phyloP scores from a whole-genome alignment of 2,888 invertebrate genomes.

The Stenichneumon culpator region DNA sequence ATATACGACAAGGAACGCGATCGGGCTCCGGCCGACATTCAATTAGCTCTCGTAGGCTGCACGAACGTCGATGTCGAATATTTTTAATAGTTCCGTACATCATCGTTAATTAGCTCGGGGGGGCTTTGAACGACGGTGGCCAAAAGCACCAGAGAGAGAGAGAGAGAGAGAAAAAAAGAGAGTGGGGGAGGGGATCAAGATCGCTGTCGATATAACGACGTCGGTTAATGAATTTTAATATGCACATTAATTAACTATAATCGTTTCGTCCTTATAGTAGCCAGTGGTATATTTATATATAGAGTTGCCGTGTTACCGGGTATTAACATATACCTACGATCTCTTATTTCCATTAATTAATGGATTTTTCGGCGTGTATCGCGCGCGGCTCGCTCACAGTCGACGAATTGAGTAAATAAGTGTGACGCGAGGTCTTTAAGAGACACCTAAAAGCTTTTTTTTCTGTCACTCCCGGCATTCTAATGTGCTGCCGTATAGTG shows the following conservation, averaged over 20 bases:
- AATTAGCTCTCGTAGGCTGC: slow-evolving; percentile 64
- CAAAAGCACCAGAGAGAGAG: slow-evolving; percentile 28
- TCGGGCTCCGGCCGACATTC: slow-evolving; percentile 57
- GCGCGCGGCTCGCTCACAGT: background rate
- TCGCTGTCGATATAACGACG: slow-evolving; percentile 67
- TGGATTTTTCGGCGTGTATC: slow-evolving; percentile 34
- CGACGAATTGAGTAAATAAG: slow-evolving; percentile 47
- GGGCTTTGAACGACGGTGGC: slow-evolving; percentile 20
- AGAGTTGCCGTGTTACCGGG: slow-evolving; percentile 23
- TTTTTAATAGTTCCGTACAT: slow-evolving; percentile 70
- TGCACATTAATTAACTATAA: slow-evolving; percentile 72
- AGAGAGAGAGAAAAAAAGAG: slow-evolving; percentile 4
- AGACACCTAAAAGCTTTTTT: slow-evolving; percentile 27
- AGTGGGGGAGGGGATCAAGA: slow-evolving; percentile 68
- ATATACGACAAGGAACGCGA: slow-evolving; percentile 49
- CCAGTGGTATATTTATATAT: slow-evolving; percentile 36
- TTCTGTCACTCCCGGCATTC: background rate
- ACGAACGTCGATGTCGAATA: slow-evolving; percentile 66
- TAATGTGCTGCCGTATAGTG: background rate
- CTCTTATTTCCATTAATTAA: slow-evolving; percentile 45
- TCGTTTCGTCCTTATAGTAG: slow-evolving; percentile 56
- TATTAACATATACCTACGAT: slow-evolving; percentile 28
- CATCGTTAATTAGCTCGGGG: slow-evolving; percentile 70
- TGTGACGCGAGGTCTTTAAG: slow-evolving; percentile 19
- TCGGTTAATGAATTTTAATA: slow-evolving; percentile 73